Evolutionary conservation across 2,888 invertebrate genomes (phyloP), one percentile per base, ranked within the genome.

Genomic region (Synergus umbraculus): DNA sequence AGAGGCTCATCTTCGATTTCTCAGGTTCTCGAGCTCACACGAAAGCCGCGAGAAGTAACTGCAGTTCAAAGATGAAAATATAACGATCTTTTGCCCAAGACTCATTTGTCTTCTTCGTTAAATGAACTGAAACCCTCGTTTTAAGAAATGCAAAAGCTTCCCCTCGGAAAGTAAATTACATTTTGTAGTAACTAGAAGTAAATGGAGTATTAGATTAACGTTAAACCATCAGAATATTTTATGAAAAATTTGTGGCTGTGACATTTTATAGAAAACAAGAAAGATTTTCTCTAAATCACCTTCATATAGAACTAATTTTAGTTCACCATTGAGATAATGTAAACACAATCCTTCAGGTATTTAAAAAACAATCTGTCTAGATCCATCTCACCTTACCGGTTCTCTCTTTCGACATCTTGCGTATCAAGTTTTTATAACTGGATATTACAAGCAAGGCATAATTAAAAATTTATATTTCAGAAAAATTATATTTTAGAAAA

Each of bases 1-100:
- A 79, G 78, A 69, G 77, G 46, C 77, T 76, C 76, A 76, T 82
- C 76, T 80, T 78, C 69, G 46, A 76, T 79, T 80, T 80, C 76
- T 78, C 79, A 79, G 76, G 77, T 76, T n/a, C 54, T 54, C 54
- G 80, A 69, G 66, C 77, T 77, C 78, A 37, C 60, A 64, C 41
- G 22, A 76, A 15, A 37, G n/a, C 44, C 3, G 37, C 13, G 10
- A 18, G 43, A 76, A 44, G 18, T 63, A 43, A 44, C 76, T 63
- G 44, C 37, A 76, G 18, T 41, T n/a, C 54, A n/a, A 54, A 54
- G 54, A 54, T 54, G n/a, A 54, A 54, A 54, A 54, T n/a, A 15
- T 54, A 65, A 65, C 41, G 29, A 65, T 65, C 65, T 65, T n/a
- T n/a, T 54, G n/a, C 41, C n/a, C 65, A 41, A 65, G 65, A n/a